Percentiles rank a stretch among this genome's conserved stretches.
phyloP scores from a whole-genome alignment of 2,888 invertebrate species.

The Macrosoma leucophasiata region DNA sequence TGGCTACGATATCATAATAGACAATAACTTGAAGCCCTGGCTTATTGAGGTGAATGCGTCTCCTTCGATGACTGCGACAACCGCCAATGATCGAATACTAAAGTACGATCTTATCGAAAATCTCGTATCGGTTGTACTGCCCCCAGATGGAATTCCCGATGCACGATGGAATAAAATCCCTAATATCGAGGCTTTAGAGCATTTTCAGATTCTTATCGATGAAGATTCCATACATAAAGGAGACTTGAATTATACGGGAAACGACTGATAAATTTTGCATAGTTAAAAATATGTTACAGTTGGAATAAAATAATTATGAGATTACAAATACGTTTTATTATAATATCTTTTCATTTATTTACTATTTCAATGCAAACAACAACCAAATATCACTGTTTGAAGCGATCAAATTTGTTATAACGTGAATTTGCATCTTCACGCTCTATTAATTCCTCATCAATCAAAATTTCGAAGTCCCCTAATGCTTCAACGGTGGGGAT shows the following conservation, averaged over 20 bases:
- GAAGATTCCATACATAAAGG: constrained; percentile 86
- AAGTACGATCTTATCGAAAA: constrained; percentile 96
- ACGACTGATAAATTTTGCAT: constrained; percentile 47
- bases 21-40: constrained; percentile 95
- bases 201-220: constrained; percentile 89
- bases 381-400: constrained; percentile 8
- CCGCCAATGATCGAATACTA: constrained; percentile 93
- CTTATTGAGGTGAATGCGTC: constrained; percentile 97
- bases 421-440: constrained; percentile 68
- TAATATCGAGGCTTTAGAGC: constrained; percentile 82
- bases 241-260: constrained; percentile 41
- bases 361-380: constrained; percentile 2
- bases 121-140: constrained; percentile 91
- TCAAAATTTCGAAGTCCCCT: constrained; percentile 88
- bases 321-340: not conserved
- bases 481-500: constrained; percentile 82
- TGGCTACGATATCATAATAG: constrained; percentile 97
- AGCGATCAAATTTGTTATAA: constrained; percentile 17
- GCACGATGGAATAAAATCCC: constrained; percentile 92
- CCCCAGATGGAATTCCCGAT: constrained; percentile 92
- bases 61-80: constrained; percentile 93
- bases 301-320: not conserved
- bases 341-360: no score
- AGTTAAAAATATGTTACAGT: not conserved
- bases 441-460: constrained; percentile 87